Base-by-base conservation (phyloP, 2,113 vertebrate genomes). In the Ellobius talpinus region DNA sequence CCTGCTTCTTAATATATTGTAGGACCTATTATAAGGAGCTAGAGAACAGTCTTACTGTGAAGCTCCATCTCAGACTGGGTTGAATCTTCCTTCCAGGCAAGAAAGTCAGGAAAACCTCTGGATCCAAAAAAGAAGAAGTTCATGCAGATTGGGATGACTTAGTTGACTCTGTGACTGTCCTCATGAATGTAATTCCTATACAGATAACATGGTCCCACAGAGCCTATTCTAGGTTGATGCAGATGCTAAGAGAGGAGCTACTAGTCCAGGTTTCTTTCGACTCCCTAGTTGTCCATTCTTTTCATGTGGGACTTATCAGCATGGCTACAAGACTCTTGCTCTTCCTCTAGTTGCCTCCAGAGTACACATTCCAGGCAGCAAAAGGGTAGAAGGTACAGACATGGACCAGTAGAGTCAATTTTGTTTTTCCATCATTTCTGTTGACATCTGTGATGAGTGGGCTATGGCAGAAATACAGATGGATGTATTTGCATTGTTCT, bases 111-210 rank as follows among this genome's bases (percentile, higher is more conserved):
- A 26, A 61, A 72, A 33, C 39, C 23, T 7, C 26, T 13, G 3
- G 7, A n/a, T 50, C 55, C 19, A 4, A 33, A 65, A 26, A 19
- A 58, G 47, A 23, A 89, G 87, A 74, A 94, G 93, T 55, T 88
- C 76, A 65, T 90, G 93, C 55, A 90, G 72, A 33, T 68, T 93
- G 79, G 93, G 85, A 93, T 94, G 95, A 94, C 90, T 96, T 95
- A 52, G 42, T 95, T 94, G 95, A 90, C 93, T 97, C 39, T 96
- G 94, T 72, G 82, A 96, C 19, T 39, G 12, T 87, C 73, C 42
- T 45, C 31, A 11, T 31, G 21, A 76, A 52, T 26, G 45, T 7
- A 4, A 10, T 52, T 90, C 4, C n/a, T 52, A 55, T 33, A 21
- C 11, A 13, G 19, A 29, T 55, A 9, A 47, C 42, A 39, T 13